These are phyloP conservation scores for Cyprinella venusta DNA, from an alignment of 2,797 vertebrate species.

Conservation along the genomic window DNA sequence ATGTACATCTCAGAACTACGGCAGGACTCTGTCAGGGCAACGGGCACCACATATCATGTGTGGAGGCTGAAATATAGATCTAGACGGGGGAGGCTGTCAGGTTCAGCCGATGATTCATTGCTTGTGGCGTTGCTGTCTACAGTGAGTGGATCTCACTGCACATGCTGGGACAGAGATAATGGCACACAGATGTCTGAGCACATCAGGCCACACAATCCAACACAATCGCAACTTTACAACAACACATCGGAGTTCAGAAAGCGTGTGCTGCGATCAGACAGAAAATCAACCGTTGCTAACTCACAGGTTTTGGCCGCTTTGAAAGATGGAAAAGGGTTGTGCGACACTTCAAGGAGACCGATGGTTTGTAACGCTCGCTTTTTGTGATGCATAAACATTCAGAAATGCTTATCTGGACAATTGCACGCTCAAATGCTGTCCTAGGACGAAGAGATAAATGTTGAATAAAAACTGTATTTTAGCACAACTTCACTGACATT, in stretches of 20 bases:
- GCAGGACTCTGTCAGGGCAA: not conserved
- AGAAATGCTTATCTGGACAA: conserved; percentile 28
- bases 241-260: conserved; percentile 22
- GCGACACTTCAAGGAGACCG: conserved; percentile 2
- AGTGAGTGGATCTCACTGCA: conserved; percentile 49
- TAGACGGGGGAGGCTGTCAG: conserved; percentile 67
- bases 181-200: conserved; percentile 32
- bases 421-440: conserved; percentile 3
- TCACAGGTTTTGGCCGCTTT: conserved; percentile 10
- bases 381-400: conserved; percentile 13
- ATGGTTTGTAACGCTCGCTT: not conserved
- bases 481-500: conserved; percentile 58
- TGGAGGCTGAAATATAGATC: conserved; percentile 66
- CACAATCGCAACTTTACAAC: not conserved
- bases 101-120: conserved; percentile 63
- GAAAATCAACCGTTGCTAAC: conserved; percentile 6
- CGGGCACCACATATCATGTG: conserved; percentile 16
- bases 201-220: conserved; percentile 32
- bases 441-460: conserved; percentile 30
- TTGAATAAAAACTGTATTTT: conserved; percentile 22
- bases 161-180: conserved; percentile 29
- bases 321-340: conserved; percentile 9
- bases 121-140: conserved; percentile 53
- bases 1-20: conserved; percentile 24
- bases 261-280: conserved; percentile 8